phyloP scores from a whole-genome alignment of 2,888 invertebrate species.

The Acrobasis repandana region DNA sequence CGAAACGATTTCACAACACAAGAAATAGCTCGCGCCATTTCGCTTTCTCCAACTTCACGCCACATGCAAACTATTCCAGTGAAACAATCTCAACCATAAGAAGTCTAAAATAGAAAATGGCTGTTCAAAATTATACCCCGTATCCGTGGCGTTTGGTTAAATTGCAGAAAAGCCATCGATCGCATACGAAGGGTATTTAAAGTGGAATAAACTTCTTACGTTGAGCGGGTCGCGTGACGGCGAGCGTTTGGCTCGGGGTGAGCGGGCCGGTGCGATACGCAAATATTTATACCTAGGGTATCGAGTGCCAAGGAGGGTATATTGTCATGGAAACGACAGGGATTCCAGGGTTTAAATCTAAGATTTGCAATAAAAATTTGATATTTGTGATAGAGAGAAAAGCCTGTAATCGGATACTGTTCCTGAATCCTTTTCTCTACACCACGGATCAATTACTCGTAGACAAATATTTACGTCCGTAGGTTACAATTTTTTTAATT shows the following conservation, averaged over 20 bases:
- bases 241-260: conserved; percentile 48
- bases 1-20: background rate
- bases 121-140: conserved; percentile 25
- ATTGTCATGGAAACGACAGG: conserved; percentile 9
- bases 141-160: conserved; percentile 39
- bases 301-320: conserved; percentile 9
- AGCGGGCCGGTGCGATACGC: conserved; percentile 61
- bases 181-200: conserved; percentile 56
- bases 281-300: conserved; percentile 66
- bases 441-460: too few species aligned
- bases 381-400: too few species aligned
- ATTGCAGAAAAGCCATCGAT: conserved; percentile 58
- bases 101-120: conserved; percentile 13
- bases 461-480: too few species aligned
- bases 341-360: too few species aligned
- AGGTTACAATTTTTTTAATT: too few species aligned
- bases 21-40: background rate
- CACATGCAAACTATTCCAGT: conserved; percentile 8
- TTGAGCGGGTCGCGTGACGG: conserved; percentile 63
- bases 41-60: conserved; percentile 2
- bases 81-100: conserved; percentile 10
- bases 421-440: too few species aligned
- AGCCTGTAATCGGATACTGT: too few species aligned
- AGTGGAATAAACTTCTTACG: conserved; percentile 66
- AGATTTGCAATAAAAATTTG: too few species aligned